Evolutionary conservation across 1,140 invertebrate species (phyloP).

Genomic region (Goniozus legneri): DNA sequence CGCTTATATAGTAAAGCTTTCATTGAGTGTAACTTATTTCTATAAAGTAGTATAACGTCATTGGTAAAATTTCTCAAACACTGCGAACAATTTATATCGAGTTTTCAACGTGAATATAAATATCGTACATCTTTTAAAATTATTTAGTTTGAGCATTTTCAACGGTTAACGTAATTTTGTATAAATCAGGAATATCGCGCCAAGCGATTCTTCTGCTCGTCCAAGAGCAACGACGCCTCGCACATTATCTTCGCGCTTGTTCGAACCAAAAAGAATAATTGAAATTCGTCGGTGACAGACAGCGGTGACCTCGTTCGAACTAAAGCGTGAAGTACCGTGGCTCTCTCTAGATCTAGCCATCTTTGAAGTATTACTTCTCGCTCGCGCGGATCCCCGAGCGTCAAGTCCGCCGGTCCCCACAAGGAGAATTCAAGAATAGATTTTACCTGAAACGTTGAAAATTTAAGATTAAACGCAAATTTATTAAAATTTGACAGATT

Average conservation of each 20-base stretch:
- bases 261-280: conserved; percentile 75
- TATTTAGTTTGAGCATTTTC: no score
- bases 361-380: conserved; percentile 70
- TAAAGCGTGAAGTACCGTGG: conserved; percentile 73
- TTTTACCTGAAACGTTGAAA: conserved; percentile 57
- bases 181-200: conserved; percentile 3
- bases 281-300: conserved; percentile 74
- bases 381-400: conserved; percentile 64
- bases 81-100: no score
- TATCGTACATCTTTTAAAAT: no score
- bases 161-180: no score
- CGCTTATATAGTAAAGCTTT: no score
- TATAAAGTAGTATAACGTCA: no score
- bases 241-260: conserved; percentile 77
- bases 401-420: conserved; percentile 78
- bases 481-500: background rate
- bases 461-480: conserved; percentile 1
- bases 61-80: no score
- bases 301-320: conserved; percentile 71
- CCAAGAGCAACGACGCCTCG: conserved; percentile 68
- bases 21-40: no score
- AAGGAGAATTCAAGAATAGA: conserved; percentile 77
- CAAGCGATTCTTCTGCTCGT: conserved; percentile 42
- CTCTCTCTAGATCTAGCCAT: conserved; percentile 80
- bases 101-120: no score